phyloP scores from a whole-genome alignment of 2,797 vertebrate species.

The Halcyon chelicuti region DNA sequence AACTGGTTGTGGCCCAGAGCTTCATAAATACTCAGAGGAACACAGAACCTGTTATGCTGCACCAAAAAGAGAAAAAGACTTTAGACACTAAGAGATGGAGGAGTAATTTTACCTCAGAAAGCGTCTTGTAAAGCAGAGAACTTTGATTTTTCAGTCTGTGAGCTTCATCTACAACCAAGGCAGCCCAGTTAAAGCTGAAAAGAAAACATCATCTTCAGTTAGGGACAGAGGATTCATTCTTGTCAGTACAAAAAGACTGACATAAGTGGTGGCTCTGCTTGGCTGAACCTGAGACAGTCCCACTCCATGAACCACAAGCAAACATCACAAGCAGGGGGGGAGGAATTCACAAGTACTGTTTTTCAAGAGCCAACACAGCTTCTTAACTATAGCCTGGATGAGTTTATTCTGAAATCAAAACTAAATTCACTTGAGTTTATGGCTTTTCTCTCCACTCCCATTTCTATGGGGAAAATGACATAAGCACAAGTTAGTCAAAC shows the following conservation, averaged over 20 bases:
- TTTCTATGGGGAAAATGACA: neutral
- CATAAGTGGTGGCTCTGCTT: neutral
- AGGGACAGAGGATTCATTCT: neutral
- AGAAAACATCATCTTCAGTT: neutral
- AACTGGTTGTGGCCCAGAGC: neutral
- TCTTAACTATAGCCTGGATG: neutral
- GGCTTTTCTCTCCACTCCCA: neutral
- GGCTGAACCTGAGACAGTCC: neutral
- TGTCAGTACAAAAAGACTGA: neutral
- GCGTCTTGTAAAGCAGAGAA: slow-evolving; percentile 85
- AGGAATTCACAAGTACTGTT: neutral
- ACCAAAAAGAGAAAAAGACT: neutral
- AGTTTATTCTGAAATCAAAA: neutral
- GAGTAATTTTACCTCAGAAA: slow-evolving; percentile 84
- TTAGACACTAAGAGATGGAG: neutral
- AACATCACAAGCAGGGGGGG: neutral
- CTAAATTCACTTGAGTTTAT: neutral
- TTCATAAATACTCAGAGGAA: neutral
- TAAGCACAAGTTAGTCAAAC: neutral
- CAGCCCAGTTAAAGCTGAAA: slow-evolving; percentile 78
- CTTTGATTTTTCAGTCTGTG: slow-evolving; percentile 92
- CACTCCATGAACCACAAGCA: neutral
- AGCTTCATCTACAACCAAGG: slow-evolving; percentile 92
- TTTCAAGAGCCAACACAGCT: neutral
- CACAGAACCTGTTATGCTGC: neutral